These are phyloP conservation scores for Synanthedon formicaeformis DNA, from an alignment of 2,888 invertebrate species.

Conservation along the genomic window DNA sequence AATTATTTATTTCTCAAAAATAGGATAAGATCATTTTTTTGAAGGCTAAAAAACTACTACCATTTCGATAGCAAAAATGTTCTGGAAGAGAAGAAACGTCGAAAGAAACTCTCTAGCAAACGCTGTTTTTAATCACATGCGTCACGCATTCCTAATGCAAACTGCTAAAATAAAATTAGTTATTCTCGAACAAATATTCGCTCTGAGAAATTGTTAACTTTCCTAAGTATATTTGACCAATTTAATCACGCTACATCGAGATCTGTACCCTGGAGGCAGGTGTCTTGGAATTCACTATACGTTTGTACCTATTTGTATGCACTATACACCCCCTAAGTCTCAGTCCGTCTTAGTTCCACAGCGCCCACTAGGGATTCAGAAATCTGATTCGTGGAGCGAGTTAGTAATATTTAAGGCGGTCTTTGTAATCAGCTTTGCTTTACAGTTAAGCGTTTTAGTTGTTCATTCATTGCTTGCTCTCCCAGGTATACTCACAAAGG, in stretches of 20 bases:
- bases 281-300: background rate
- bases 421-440: conserved; percentile 21
- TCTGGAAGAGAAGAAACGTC: no score
- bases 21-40: no score
- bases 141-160: no score
- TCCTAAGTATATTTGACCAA: background rate
- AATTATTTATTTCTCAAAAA: no score
- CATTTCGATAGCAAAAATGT: no score
- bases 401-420: conserved; percentile 21
- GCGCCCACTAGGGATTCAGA: conserved; percentile 1
- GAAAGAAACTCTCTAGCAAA: no score
- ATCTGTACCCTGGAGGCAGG: background rate
- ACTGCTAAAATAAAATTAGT: no score
- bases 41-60: no score
- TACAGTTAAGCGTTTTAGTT: conserved; percentile 9
- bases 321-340: conserved; percentile 1
- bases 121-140: no score
- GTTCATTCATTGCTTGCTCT: conserved; percentile 1
- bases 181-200: no score
- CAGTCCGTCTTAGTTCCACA: background rate
- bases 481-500: conserved; percentile 3
- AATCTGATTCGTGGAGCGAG: conserved; percentile 9
- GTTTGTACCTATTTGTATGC: conserved; percentile 8
- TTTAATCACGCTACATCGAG: background rate
- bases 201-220: no score